Evolutionary conservation across 2,797 vertebrate genomes (phyloP), one percentile per base, ranked within the genome.

Genomic region (Cuculus canorus): DNA sequence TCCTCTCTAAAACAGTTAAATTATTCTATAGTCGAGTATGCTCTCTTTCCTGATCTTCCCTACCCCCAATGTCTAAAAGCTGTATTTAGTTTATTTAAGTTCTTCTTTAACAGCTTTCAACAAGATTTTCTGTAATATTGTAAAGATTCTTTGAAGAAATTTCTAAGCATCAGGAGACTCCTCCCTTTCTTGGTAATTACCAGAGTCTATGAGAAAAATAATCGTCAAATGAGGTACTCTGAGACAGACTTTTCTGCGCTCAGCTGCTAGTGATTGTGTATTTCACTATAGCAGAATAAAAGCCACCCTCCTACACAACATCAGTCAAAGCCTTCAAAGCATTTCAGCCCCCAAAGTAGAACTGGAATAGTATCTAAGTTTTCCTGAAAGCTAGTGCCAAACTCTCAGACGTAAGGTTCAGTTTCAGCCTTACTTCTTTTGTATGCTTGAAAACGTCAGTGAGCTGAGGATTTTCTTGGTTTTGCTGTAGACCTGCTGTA

Each of bases 1-100:
- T 93, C 83, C 66, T 92, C 81, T 88, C 65, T 68, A 66, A 68
- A 82, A 86, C 43, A 95, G 87, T 91, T 82, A 82, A 91, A 94
- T 89, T 90, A 83, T 89, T 95, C 91, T 91, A 69, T 57, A 78
- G 84, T 54, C 28, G 27, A 80, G 30, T 32, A 61, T 64, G 19
- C 53, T 96, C 61, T 97, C 93, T 94, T 82, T 80, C 35, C 71
- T 77, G 45, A 47, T 39, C 47, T 78, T 81, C 64, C 21, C 27
- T 3, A 8, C 23, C 32, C 57, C 53, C 54, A 25, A 23, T 78
- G 78, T 91, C 56, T 64, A 2, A 27, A 79, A 48, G 6, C 39
- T 82, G 47, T 79, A 45, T 88, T 91, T 94, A 81, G 48, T 75
- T 78, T 80, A 61, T 27, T 7, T 75, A 78, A 88, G 50, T 70